phyloP scores from a whole-genome alignment of 2,888 invertebrate species.

The Nipponacmea schrenckii region DNA sequence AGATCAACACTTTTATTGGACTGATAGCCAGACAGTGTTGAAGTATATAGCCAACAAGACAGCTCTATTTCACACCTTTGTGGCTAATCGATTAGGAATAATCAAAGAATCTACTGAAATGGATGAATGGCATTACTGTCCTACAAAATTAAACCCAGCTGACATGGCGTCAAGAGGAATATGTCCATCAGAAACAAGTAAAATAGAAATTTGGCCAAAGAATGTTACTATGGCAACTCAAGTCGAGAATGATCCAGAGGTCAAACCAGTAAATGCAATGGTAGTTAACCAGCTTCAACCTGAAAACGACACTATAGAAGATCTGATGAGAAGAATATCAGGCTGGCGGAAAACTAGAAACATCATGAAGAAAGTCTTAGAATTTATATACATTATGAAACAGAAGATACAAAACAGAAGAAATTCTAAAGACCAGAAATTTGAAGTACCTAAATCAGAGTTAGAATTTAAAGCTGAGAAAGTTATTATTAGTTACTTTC shows the following conservation, averaged over 20 bases:
- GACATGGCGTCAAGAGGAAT: constrained; percentile 10
- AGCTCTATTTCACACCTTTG: no score
- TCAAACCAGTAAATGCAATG: background rate
- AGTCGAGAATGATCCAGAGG: background rate
- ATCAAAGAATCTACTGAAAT: constrained; percentile 9
- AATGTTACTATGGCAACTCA: no score
- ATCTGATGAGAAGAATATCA: background rate
- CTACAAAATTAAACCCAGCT: constrained; percentile 5
- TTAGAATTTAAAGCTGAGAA: constrained; percentile 3
- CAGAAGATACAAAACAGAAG: background rate
- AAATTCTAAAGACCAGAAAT: background rate
- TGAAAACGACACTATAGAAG: no score
- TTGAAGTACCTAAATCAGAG: no score
- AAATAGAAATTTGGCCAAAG: constrained; percentile 4
- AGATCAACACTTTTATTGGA: no score
- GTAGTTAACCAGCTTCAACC: no score
- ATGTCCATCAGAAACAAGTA: background rate
- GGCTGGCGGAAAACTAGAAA: background rate
- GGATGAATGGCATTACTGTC: constrained; percentile 1
- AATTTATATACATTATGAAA: no score
- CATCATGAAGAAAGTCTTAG: no score
- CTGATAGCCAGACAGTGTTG: no score
- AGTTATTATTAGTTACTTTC: background rate
- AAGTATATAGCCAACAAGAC: no score
- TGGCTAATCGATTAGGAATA: no score